Conservation (phyloP, 2,888 invertebrate species). For the Brachypalpus laphriformis region DNA sequence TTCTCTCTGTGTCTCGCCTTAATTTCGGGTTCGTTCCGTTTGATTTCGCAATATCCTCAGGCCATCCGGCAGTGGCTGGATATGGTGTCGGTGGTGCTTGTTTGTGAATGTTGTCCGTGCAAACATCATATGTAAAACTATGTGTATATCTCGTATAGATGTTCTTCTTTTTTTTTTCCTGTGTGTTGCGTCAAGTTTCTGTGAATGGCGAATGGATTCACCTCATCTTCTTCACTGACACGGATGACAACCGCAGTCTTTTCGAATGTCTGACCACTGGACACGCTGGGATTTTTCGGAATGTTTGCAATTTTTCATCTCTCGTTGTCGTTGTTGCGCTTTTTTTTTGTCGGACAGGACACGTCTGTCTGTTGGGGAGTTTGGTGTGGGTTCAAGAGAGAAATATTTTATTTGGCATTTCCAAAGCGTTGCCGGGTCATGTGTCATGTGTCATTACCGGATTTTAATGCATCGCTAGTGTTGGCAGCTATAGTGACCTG, state of each 20-base stretch:
- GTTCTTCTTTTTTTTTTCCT: background rate
- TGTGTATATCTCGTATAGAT: constrained; percentile 39
- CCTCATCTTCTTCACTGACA: constrained; percentile 74
- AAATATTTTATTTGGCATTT: constrained; percentile 49
- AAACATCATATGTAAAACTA: constrained; percentile 66
- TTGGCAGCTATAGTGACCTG: constrained; percentile 32
- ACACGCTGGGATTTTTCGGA: constrained; percentile 71
- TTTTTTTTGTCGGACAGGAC: constrained; percentile 46
- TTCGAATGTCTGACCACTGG: constrained; percentile 73
- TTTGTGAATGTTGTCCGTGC: constrained; percentile 70
- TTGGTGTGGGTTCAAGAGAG: constrained; percentile 11
- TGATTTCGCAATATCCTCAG: constrained; percentile 73
- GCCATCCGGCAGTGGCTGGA: constrained; percentile 73
- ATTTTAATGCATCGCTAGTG: constrained; percentile 52
- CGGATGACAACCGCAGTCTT: constrained; percentile 73
- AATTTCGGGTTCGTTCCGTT: constrained; percentile 72
- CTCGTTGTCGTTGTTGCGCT: constrained; percentile 33
- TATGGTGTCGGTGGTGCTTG: constrained; percentile 73
- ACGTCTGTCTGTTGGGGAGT: constrained; percentile 39
- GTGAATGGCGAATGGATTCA: constrained; percentile 62
- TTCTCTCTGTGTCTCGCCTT: constrained; percentile 55
- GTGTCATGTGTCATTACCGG: constrained; percentile 59
- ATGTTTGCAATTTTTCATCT: constrained; percentile 74
- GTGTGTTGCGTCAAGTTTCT: constrained; percentile 38
- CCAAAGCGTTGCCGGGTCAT: constrained; percentile 52